Evolutionary conservation across 2,113 vertebrate species (phyloP), one percentile per base, ranked within the genome.

Genomic region (Psammodynastes pulverulentus): DNA sequence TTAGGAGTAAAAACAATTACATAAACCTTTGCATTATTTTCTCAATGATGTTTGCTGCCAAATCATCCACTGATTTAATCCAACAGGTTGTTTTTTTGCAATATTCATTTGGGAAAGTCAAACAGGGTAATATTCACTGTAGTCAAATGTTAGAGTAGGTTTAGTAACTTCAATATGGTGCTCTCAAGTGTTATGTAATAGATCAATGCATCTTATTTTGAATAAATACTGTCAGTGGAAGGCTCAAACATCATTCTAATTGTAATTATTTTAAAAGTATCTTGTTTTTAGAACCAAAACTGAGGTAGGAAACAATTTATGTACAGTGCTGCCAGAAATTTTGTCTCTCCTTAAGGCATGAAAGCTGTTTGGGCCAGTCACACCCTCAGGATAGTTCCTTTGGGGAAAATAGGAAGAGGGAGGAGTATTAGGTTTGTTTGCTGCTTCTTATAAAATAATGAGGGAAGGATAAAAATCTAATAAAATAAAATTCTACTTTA

Each of bases 1-100:
- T 98, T 49, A 6, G 54, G 92, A 91, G 48, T 26, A 91, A 95
- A 87, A 94, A 58, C 0, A 0, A 94, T 87, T 92, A 72, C 0
- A 2, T n/a, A 43, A 3, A 24, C 4, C 4, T 72, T 46, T 39
- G 3, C 9, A 92, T 24, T 34, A 0, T 4, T 53, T 56, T 12
- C 0, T 84, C 17, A 1, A 29, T 34, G 13, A 29, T 34, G 13
- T 7, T 29, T 46, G 3, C 45, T 49, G 34, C 15, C 43, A 39
- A 34, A 86, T 51, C 24, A 10, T 13, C 34, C 51, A 52, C 21
- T 5, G 23, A 43, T 34, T 43, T 79, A 43, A 79, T 79, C 67
- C n/a, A 72, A 34, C 34, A 72, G 67, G 67, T 34, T 62, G 58
- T 29, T 62, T 39, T 72, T 39, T 7, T 13, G 67, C 4, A 79